Base-by-base conservation (phyloP, 2,113 vertebrate genomes). In the Rhynchomys soricoides region DNA sequence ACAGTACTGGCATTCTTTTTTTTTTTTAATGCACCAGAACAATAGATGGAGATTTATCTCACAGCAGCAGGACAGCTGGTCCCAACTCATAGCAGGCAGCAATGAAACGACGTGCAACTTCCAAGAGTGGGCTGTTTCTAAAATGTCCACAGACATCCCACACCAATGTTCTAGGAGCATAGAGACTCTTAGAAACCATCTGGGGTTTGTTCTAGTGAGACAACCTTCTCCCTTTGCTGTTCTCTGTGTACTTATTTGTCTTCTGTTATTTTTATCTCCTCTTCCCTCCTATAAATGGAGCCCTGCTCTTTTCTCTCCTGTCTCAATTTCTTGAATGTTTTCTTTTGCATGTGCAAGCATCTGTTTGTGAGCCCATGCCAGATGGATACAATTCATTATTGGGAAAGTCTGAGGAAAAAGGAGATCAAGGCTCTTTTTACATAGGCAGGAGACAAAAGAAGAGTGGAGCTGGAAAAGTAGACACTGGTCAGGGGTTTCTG, bases 351-450 rank as follows among this genome's bases (percentile, higher is more conserved):
- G 43, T 66, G 37, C 31, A 62, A 95, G 86, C 77, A 91, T 86
- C 89, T 96, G 86, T 62, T 96, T 96, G 29, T 15, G 45, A 96
- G 78, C n/a, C 43, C 70, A 7, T 70, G 74, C 86, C 89, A 96
- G 86, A 86, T 78, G 91, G 91, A n/a, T 64, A 21, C 90, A 88
- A 95, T 74, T 91, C 86, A 95, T 93, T 96, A 91, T 29, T 83
- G 82, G 43, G 94, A 82, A 93, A 86, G 89, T 79, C 13, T 19
- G 62, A 97, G 71, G 37, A 93, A 91, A 95, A 94, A 70, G 31
- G 50, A 81, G 66, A 70, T 74, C 66, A 78, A 79, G 78, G 68
- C 37, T 24, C 50, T 48, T 93, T 93, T 91, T 29, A 16, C 40
- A 91, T 0, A 71, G 57, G 45, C 43, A 79, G 50, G 71, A 83